These are phyloP conservation scores for Colletes gigas DNA, from an alignment of 1,140 invertebrate species.

Conservation along the genomic window DNA sequence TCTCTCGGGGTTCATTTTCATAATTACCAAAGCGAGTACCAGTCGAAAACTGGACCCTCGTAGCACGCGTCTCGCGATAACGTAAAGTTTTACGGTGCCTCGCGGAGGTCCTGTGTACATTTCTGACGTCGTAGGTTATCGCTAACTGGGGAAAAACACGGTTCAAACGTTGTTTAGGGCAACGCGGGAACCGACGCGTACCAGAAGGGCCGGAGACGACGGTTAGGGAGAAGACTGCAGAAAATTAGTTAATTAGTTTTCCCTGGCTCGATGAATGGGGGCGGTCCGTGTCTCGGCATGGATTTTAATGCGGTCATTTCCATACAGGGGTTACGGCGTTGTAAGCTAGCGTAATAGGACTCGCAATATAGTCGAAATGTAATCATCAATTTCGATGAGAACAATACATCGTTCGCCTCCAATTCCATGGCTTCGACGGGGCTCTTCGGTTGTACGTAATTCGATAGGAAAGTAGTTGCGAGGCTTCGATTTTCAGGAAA, in stretches of 20 bases:
- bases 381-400: conserved; percentile 49
- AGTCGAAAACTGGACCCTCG: conserved; percentile 15
- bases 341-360: background rate
- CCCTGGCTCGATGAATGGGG: conserved; percentile 32
- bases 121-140: conserved; percentile 34
- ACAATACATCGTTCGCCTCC: conserved; percentile 5
- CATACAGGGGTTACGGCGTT: background rate
- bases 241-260: conserved; percentile 76
- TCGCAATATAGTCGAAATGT: conserved; percentile 36
- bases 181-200: conserved; percentile 35
- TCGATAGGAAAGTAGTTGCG: conserved; percentile 49
- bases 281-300: conserved; percentile 10
- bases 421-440: conserved; percentile 30
- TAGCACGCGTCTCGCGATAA: background rate
- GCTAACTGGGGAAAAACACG: conserved; percentile 70
- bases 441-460: conserved; percentile 24
- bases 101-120: conserved; percentile 50
- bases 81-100: conserved; percentile 69
- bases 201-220: background rate
- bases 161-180: conserved; percentile 67
- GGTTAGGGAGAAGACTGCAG: conserved; percentile 1
- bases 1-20: conserved; percentile 7
- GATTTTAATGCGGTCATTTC: conserved; percentile 34
- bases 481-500: conserved; percentile 42
- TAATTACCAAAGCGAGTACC: conserved; percentile 1